Evolutionary conservation across 2,113 vertebrate species (phyloP), one percentile per base, ranked within the genome.

Genomic region (Dolichallabes microphthalmus): DNA sequence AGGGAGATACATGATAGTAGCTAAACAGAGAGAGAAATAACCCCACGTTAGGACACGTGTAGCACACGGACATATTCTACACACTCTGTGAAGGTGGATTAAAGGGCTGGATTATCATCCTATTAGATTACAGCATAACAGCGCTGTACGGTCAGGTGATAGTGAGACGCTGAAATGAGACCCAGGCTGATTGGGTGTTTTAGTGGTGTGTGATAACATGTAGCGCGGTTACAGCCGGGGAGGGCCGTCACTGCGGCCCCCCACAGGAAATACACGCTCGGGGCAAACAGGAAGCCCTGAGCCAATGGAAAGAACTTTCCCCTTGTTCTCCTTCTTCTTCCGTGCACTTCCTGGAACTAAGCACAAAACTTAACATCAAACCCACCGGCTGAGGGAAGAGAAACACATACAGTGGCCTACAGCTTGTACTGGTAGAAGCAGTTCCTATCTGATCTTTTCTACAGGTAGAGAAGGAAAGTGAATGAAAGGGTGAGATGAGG

Each of bases 271-370:
- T 71, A 74, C 68, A 74, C 22, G 20, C 25, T 73, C 9, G 11
- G 30, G 50, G 68, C 90, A 93, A 94, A 93, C 92, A 94, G 94
- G 92, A 94, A 94, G 87, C 80, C 25, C 55, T 35, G n/a, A 52
- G 45, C 79, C 32, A 45, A 10, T 80, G 69, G 82, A 77, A 80
- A 90, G 88, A 92, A 89, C 88, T 86, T 92, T 91, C 87, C 89
- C 83, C 86, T 82, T 69, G 81, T 87, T 92, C 73, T 88, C 66
- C 69, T 90, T 86, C 84, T 82, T 84, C 22, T n/a, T 17, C 58
- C 7, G 17, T 82, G 50, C 25, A 63, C 71, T 87, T 84, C 69
- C 87, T 71, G 80, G 84, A 84, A 68, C 53, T 50, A 14, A 53
- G 25, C 52, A 57, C 52, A 39, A 4, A 60, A 79, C 55, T 39